Percentiles rank a stretch among this genome's conserved stretches.
These are phyloP conservation scores for Drosophila buzzatii DNA, from an alignment of 2,888 invertebrate genomes.

Conservation along the genomic window DNA sequence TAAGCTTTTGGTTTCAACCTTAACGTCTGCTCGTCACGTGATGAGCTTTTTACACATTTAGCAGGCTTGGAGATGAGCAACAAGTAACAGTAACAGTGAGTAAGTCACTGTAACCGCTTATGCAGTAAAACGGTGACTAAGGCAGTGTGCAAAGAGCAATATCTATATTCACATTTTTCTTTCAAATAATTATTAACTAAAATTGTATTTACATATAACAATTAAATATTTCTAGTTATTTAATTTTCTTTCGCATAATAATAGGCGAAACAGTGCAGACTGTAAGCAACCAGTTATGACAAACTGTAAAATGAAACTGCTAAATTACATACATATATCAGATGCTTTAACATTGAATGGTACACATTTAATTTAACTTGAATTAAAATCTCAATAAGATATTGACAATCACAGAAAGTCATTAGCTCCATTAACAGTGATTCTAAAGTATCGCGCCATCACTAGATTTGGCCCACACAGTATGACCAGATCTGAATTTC, in stretches of 20 bases:
- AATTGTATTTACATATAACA: neutral
- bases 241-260: no score
- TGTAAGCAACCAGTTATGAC: no score
- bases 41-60: slow-evolving; percentile 35
- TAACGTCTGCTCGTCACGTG: slow-evolving; percentile 41
- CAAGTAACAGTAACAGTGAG: neutral
- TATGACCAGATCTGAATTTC: slow-evolving; percentile 39
- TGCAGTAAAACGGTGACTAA: neutral
- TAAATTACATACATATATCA: no score
- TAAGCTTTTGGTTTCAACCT: slow-evolving; percentile 30
- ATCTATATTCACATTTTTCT: no score
- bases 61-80: neutral
- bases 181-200: neutral
- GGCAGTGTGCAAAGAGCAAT: no score
- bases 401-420: neutral
- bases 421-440: neutral
- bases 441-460: neutral
- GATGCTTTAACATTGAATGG: no score
- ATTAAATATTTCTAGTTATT: no score
- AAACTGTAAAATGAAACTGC: no score
- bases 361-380: no score
- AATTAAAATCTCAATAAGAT: neutral
- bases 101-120: neutral
- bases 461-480: slow-evolving; percentile 7
- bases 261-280: no score